These are phyloP conservation scores for Monochamus saltuarius DNA, from an alignment of 1,140 invertebrate genomes.

Conservation along the genomic window DNA sequence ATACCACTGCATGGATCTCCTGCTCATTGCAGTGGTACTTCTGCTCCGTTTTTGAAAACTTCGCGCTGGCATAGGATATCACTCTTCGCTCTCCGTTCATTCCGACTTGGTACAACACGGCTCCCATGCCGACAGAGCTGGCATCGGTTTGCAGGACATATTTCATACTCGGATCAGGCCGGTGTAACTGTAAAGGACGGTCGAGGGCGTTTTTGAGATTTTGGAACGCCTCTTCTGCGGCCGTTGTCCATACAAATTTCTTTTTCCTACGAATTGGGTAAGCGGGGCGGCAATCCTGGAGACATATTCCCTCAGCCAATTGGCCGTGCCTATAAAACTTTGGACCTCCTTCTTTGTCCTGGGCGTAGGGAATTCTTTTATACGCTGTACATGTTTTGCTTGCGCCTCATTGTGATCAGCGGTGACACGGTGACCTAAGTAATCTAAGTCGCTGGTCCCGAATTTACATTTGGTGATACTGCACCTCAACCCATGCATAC, in stretches of 20 bases:
- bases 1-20: too few relatives aligned
- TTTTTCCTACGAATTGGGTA: slow-evolving; percentile 20
- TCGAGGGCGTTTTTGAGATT: slow-evolving; percentile 25
- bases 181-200: background rate
- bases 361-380: slow-evolving; percentile 27
- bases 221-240: slow-evolving; percentile 22
- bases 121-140: slow-evolving; percentile 14
- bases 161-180: slow-evolving; percentile 6
- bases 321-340: slow-evolving; percentile 32
- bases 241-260: slow-evolving; percentile 22
- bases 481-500: background rate
- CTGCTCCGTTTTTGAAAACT: background rate
- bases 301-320: slow-evolving; percentile 39
- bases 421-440: slow-evolving; percentile 37
- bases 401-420: slow-evolving; percentile 30
- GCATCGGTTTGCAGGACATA: slow-evolving; percentile 26
- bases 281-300: slow-evolving; percentile 24
- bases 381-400: slow-evolving; percentile 31
- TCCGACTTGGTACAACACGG: slow-evolving; percentile 17
- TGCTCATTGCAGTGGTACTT: slow-evolving; percentile 9
- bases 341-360: slow-evolving; percentile 25
- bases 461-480: slow-evolving; percentile 22
- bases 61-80: slow-evolving; percentile 20
- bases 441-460: slow-evolving; percentile 24
- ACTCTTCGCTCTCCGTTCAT: background rate